These are phyloP conservation scores for Saccostrea echinata DNA, from an alignment of 1,140 invertebrate species.

Conservation along the genomic window DNA sequence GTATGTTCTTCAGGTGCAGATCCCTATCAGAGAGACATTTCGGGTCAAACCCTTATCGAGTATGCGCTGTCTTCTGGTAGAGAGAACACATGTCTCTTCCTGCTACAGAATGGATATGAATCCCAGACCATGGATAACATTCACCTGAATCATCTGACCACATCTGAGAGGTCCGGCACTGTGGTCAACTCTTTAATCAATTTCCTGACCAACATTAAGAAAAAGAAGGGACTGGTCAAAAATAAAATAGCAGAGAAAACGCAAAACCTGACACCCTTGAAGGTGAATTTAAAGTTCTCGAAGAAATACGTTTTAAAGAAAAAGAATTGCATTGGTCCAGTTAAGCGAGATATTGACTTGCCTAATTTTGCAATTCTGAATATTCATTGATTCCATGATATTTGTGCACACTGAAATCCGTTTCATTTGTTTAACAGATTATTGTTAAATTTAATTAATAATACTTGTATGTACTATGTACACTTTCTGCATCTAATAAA, in stretches of 20 bases:
- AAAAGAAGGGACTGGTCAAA: slow-evolving; percentile 1
- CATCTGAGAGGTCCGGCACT: neutral
- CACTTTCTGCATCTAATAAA: neutral
- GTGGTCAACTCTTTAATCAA: neutral
- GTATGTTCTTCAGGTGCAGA: neutral
- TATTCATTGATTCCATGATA: neutral
- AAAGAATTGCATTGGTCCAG: neutral
- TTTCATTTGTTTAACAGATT: neutral
- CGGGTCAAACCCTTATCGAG: slow-evolving; percentile 1
- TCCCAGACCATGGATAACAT: neutral
- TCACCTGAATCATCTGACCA: neutral
- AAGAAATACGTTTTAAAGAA: slow-evolving; percentile 1
- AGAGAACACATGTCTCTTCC: neutral
- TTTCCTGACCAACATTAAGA: neutral
- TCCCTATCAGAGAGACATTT: neutral
- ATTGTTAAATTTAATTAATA: neutral
- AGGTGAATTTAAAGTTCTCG: neutral
- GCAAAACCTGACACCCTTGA: neutral
- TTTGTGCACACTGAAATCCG: neutral
- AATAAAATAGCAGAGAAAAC: neutral
- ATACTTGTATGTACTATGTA: slow-evolving; percentile 18
- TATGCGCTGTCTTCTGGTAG: neutral
- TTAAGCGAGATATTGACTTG: neutral
- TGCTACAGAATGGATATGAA: neutral
- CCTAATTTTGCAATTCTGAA: slow-evolving; percentile 1